Base-by-base conservation (phyloP, 92 coral and sea anemone genomes). In the Epizoanthus fatuus region DNA sequence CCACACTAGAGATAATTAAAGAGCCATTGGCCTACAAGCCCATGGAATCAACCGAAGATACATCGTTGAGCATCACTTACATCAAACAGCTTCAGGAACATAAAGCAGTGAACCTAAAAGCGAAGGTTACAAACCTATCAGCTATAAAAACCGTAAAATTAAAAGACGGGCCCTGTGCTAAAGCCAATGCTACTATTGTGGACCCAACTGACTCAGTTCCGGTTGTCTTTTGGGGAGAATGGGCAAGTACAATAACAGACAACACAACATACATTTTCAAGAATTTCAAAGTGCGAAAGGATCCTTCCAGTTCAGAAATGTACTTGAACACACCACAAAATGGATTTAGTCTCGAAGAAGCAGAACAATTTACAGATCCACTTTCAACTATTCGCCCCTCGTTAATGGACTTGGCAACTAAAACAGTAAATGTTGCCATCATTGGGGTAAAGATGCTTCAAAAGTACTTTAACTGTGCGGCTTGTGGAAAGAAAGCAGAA, bases 201-300 rank as follows among this genome's bases (percentile, higher is more conserved):
- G 86, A 81, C 71, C 64, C 82, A 17, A 81, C 86, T 52, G 86
- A 74, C 70, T 81, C 86, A 7, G 71, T 67, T 35, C 64, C 59
- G 19, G 86, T 63, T 8, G 7, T 65, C 71, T 67, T 81, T 53
- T 81, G 76, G 66, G 63, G 59, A 47, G 75, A 81, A 63, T 81
- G 86, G 86, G 75, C 62, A 62, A 63, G 20, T 45, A 40, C 11
- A 44, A 54, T 72, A 72, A 20, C 52, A 16, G 51, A 20, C 53
- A 72, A 72, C 56, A 72, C 52, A 42, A 72, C 77, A 25, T 49
- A 72, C 58, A 72, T 42, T 17, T 72, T 72, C 56, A 72, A 49
- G 14, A 72, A 72, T 54, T 20, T 66, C 4, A 37, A 44, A 12
- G 72, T 66, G 32, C 32, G 40, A 66, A 66, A 44, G 37, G 77